phyloP scores from a whole-genome alignment of 2,113 vertebrate genomes.

The Hyperopisus bebe region DNA sequence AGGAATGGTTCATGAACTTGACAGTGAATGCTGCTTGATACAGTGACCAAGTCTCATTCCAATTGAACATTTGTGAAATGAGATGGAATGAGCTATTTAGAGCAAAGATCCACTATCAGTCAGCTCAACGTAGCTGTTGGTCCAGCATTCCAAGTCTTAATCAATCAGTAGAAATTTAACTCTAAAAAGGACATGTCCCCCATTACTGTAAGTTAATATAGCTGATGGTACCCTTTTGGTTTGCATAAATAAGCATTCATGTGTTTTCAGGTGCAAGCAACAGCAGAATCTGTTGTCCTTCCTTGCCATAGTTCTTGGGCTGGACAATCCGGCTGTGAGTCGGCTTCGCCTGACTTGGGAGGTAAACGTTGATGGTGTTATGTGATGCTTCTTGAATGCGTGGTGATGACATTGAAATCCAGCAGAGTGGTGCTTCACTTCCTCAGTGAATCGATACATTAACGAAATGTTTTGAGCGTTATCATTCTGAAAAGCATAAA shows the following conservation, averaged over 20 bases:
- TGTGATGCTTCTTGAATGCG: not conserved
- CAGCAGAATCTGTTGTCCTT: constrained; percentile 95
- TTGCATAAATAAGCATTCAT: not conserved
- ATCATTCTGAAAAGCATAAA: not conserved
- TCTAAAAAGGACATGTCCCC: not conserved
- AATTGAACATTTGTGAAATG: not conserved
- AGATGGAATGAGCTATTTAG: not conserved
- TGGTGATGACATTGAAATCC: not conserved
- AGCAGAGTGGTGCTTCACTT: not conserved
- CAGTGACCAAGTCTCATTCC: not conserved
- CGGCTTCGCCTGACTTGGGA: constrained; percentile 92
- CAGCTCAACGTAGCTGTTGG: not conserved
- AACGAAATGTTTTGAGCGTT: not conserved
- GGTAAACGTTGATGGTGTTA: constrained; percentile 51
- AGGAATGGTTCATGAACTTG: not conserved
- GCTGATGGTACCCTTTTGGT: not conserved
- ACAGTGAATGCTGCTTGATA: not conserved
- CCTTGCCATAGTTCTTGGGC: constrained; percentile 83
- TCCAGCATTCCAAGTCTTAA: not conserved
- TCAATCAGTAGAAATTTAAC: not conserved
- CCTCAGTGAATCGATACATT: not conserved
- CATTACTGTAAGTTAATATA: not conserved
- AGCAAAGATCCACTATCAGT: not conserved
- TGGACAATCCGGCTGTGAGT: constrained; percentile 86
- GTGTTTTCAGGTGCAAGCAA: constrained; percentile 80